Conservation (phyloP, 2,797 vertebrate species). For the Graptemys geographica region DNA sequence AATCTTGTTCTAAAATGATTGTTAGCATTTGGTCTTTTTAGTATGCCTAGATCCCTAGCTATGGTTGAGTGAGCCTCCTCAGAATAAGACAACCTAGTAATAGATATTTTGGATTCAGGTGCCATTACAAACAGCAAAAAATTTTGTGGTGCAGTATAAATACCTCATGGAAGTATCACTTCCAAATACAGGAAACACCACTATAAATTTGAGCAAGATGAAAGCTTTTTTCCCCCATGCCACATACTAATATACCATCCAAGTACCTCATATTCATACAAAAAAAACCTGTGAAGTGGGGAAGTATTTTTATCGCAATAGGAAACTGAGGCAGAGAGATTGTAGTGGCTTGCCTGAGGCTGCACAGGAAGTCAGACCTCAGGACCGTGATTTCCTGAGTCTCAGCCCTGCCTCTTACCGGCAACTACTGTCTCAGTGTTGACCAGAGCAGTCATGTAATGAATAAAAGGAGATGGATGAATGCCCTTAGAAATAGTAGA, state of each 20-base stretch:
- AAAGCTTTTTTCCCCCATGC: background rate
- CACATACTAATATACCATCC: no score
- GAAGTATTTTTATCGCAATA: no score
- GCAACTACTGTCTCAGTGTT: no score
- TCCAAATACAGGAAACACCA: background rate
- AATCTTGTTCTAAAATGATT: no score
- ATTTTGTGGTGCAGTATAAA: background rate
- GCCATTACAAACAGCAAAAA: background rate
- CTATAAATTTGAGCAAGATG: background rate
- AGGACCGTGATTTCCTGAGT: background rate
- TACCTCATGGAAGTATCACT: background rate
- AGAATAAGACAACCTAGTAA: background rate
- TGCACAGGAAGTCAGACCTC: no score
- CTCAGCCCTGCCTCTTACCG: no score
- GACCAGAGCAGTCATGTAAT: no score
- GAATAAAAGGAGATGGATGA: no score
- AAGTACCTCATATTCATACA: no score
- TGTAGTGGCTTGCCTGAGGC: no score
- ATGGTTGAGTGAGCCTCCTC: background rate
- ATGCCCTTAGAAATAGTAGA: background rate
- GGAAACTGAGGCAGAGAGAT: no score
- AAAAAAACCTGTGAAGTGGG: no score
- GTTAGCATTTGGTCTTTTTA: background rate
- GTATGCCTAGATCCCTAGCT: rapidly evolving
- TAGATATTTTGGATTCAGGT: background rate